Evolutionary conservation across 2,888 invertebrate genomes (phyloP).

Genomic region (Nemurella pictetii): DNA sequence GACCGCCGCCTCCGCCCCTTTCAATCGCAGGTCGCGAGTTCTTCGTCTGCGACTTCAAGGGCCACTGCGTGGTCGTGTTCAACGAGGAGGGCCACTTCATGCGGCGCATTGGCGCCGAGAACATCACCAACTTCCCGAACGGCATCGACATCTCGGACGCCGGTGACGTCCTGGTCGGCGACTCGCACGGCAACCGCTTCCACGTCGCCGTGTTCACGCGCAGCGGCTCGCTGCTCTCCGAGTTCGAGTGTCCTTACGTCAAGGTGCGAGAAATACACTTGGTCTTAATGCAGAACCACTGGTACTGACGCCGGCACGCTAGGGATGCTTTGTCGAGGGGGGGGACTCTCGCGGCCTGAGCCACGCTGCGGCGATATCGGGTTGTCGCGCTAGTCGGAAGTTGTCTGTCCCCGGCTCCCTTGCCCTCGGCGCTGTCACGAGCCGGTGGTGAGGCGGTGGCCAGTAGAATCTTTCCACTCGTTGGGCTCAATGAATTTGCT

Average conservation of each 20-base stretch:
- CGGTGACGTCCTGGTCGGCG: conserved; percentile 94
- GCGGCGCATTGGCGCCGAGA: conserved; percentile 93
- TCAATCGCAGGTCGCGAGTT: conserved; percentile 87
- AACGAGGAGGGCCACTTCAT: conserved; percentile 89
- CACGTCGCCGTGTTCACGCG: conserved; percentile 94
- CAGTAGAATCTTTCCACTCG: too few species aligned
- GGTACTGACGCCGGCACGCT: background rate
- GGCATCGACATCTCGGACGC: conserved; percentile 97
- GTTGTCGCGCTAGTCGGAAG: too few species aligned
- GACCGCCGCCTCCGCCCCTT: too few species aligned
- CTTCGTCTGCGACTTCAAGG: conserved; percentile 97
- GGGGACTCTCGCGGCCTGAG: background rate
- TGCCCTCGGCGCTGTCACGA: background rate
- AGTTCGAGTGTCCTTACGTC: conserved; percentile 96
- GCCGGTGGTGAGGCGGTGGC: too few species aligned
- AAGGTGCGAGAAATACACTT: conserved; percentile 66
- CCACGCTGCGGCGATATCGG: too few species aligned
- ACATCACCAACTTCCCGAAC: conserved; percentile 95
- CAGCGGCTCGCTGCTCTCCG: conserved; percentile 82
- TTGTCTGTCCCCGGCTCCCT: too few species aligned
- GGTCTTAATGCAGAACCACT: background rate
- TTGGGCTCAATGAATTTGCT: background rate
- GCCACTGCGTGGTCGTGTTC: conserved; percentile 95
- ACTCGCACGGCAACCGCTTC: conserved; percentile 96
- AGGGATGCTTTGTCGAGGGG: too few species aligned